phyloP scores from a whole-genome alignment of 2,113 vertebrate species.

The Lathamus discolor region DNA sequence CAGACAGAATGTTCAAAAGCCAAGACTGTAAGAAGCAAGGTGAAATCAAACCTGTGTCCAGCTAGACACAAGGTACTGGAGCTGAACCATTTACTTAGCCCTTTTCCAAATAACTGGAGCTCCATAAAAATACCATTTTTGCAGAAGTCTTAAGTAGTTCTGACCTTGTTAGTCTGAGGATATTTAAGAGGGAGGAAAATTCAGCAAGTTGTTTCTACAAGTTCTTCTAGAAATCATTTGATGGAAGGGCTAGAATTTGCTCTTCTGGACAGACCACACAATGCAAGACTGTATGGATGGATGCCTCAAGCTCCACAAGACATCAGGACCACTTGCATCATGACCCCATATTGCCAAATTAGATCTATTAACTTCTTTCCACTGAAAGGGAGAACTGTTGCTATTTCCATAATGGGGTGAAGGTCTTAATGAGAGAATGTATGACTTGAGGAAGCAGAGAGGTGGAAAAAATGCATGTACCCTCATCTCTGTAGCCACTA shows the following conservation, averaged over 20 bases:
- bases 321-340: not conserved
- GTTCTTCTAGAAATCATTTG: not conserved
- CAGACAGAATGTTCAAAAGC: not conserved
- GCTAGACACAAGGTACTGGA: not conserved
- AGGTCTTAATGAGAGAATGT: not conserved
- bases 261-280: not conserved
- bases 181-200: not conserved
- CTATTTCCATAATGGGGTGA: not conserved
- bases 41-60: not conserved
- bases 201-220: not conserved
- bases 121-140: not conserved
- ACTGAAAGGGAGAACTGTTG: not conserved
- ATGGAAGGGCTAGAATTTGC: not conserved
- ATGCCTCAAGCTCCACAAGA: not conserved
- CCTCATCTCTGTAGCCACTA: not conserved
- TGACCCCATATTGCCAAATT: not conserved
- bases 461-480: not conserved
- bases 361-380: not conserved
- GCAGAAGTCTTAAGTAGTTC: not conserved
- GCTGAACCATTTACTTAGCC: not conserved
- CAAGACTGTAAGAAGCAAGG: not conserved
- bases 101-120: not conserved
- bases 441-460: not conserved
- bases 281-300: not conserved
- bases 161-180: not conserved